phyloP scores from a whole-genome alignment of 1,140 invertebrate genomes.

The Drosophila obscura region DNA sequence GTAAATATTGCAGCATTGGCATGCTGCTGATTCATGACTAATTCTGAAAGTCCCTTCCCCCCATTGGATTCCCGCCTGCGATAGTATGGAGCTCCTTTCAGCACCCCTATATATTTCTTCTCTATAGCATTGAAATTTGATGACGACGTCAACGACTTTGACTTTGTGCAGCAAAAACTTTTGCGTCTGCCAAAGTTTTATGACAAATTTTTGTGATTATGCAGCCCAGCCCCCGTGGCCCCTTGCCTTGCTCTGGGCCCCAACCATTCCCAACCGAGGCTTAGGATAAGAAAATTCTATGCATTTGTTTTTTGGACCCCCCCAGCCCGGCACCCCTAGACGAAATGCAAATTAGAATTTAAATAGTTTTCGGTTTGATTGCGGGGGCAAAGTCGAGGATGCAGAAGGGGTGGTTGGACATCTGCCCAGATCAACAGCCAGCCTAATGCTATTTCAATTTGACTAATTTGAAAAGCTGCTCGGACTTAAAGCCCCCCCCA shows the following conservation, averaged over 20 bases:
- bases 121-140: constrained; percentile 22
- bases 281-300: constrained; percentile 43
- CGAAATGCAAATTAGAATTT: constrained; percentile 78
- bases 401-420: background rate
- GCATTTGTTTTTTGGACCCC: constrained; percentile 47
- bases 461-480: constrained; percentile 53
- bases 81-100: background rate
- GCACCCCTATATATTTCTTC: background rate
- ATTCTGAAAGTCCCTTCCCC: constrained; percentile 16
- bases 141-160: constrained; percentile 48
- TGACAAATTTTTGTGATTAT: constrained; percentile 78
- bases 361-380: constrained; percentile 74
- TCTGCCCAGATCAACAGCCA: constrained; percentile 55
- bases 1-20: constrained; percentile 12
- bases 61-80: constrained; percentile 28
- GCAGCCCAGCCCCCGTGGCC: constrained; percentile 14
- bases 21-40: constrained; percentile 24
- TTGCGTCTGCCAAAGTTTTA: constrained; percentile 71
- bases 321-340: constrained; percentile 4
- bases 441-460: constrained; percentile 71
- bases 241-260: background rate
- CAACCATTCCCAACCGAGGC: background rate
- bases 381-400: constrained; percentile 5
- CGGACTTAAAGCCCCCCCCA: constrained; percentile 39
- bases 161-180: constrained; percentile 62